These are phyloP conservation scores for Ectemnius continuus DNA, from an alignment of 2,888 invertebrate genomes.

Conservation along the genomic window DNA sequence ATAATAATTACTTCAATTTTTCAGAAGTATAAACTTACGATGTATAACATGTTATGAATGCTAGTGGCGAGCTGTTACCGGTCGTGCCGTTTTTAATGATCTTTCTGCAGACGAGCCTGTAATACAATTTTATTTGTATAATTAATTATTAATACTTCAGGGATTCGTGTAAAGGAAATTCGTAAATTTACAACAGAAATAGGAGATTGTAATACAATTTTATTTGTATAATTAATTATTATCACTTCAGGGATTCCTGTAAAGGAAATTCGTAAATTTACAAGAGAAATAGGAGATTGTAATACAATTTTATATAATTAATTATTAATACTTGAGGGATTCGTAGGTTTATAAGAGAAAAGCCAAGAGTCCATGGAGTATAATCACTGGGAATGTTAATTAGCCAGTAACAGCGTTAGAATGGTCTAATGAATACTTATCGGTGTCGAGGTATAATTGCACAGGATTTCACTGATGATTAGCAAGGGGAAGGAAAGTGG, in stretches of 20 bases:
- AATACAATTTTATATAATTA: conserved; percentile 35
- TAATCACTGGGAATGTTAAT: no score
- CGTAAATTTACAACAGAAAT: no score
- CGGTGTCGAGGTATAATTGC: no score
- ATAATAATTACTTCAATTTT: not conserved
- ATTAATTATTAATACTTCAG: no score
- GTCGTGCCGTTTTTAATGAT: conserved; percentile 87
- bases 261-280: no score
- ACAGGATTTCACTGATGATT: not conserved
- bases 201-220: conserved; percentile 79
- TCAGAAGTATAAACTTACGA: conserved; percentile 81
- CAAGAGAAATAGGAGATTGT: no score
- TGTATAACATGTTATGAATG: conserved; percentile 87
- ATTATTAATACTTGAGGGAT: no score
- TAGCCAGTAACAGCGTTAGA: not conserved
- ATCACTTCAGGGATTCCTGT: no score
- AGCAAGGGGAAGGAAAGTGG: no score
- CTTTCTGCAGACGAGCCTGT: conserved; percentile 88
- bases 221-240: not conserved
- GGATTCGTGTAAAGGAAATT: no score
- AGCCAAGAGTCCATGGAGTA: no score
- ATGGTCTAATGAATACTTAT: not conserved
- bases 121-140: conserved; percentile 38
- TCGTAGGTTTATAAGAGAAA: no score
- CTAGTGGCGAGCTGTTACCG: conserved; percentile 87